These are phyloP conservation scores for Ormyrus labotus DNA, from an alignment of 2,888 invertebrate genomes.

Conservation along the genomic window DNA sequence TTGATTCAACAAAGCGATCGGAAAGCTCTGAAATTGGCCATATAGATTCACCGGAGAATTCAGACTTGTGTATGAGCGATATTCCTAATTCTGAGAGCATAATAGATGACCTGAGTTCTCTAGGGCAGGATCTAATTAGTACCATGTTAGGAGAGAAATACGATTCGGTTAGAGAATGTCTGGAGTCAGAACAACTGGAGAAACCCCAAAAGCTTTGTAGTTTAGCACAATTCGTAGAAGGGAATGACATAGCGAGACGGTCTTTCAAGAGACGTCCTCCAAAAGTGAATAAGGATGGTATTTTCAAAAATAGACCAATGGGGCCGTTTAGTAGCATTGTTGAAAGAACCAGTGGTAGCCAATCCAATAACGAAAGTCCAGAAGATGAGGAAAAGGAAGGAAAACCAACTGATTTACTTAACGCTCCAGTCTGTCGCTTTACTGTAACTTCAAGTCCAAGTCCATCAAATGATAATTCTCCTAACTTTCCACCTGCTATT, in stretches of 20 bases:
- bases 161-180: conserved; percentile 79
- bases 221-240: conserved; percentile 88
- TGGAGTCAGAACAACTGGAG: conserved; percentile 76
- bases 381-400: conserved; percentile 48
- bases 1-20: conserved; percentile 69
- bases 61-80: conserved; percentile 84
- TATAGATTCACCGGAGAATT: conserved; percentile 89
- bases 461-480: conserved; percentile 62
- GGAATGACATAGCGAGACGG: conserved; percentile 87
- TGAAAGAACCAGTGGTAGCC: conserved; percentile 13
- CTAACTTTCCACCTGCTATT: conserved; percentile 71
- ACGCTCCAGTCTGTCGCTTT: conserved; percentile 67
- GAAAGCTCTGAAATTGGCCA: conserved; percentile 80
- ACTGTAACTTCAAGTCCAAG: conserved; percentile 64
- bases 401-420: conserved; percentile 63
- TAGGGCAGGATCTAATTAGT: conserved; percentile 82
- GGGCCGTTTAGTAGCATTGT: conserved; percentile 33
- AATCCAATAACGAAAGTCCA: conserved; percentile 29
- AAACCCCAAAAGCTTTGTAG: conserved; percentile 85
- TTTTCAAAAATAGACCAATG: conserved; percentile 41
- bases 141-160: conserved; percentile 83
- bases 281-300: conserved; percentile 60
- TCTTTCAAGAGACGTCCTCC: conserved; percentile 80
- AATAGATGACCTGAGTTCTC: conserved; percentile 86
- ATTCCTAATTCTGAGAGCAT: conserved; percentile 87